Conservation (phyloP, 2,797 vertebrate genomes). For the Sebastes nivosus region DNA sequence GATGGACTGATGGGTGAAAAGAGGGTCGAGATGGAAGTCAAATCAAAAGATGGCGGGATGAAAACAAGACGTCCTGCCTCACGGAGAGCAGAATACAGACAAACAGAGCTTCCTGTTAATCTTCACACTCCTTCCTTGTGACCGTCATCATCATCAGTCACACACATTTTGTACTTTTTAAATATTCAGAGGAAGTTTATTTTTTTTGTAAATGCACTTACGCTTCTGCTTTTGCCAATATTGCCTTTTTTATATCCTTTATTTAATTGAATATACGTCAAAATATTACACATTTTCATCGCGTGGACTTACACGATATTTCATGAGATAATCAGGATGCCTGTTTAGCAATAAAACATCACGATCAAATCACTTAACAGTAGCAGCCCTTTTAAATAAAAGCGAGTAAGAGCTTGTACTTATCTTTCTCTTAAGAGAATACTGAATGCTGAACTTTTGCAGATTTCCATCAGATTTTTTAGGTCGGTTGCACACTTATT, state of each 20-base stretch:
- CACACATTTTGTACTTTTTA: constrained; percentile 58
- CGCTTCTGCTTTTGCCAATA: constrained; percentile 65
- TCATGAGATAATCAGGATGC: constrained; percentile 37
- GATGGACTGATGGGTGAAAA: constrained; percentile 12
- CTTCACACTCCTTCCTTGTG: constrained; percentile 40
- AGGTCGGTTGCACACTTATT: constrained; percentile 61
- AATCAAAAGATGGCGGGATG: constrained; percentile 4
- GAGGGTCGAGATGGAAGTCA: not conserved
- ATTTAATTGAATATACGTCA: constrained; percentile 76
- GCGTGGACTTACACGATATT: constrained; percentile 30
- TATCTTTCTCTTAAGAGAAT: constrained; percentile 39
- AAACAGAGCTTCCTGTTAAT: constrained; percentile 54
- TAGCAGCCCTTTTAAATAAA: constrained; percentile 29
- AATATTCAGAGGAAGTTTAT: constrained; percentile 62
- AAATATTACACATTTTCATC: constrained; percentile 49
- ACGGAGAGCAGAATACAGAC: constrained; percentile 26
- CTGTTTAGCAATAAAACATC: constrained; percentile 35
- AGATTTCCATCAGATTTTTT: constrained; percentile 49
- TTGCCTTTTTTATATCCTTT: constrained; percentile 73
- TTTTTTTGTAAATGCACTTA: constrained; percentile 73
- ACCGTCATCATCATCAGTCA: constrained; percentile 6
- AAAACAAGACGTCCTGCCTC: not conserved
- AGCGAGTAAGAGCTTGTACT: constrained; percentile 46
- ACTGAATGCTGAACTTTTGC: constrained; percentile 46
- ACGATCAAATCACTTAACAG: constrained; percentile 63